Conservation (phyloP, 2,797 vertebrate genomes). For the Myotis myotis region DNA sequence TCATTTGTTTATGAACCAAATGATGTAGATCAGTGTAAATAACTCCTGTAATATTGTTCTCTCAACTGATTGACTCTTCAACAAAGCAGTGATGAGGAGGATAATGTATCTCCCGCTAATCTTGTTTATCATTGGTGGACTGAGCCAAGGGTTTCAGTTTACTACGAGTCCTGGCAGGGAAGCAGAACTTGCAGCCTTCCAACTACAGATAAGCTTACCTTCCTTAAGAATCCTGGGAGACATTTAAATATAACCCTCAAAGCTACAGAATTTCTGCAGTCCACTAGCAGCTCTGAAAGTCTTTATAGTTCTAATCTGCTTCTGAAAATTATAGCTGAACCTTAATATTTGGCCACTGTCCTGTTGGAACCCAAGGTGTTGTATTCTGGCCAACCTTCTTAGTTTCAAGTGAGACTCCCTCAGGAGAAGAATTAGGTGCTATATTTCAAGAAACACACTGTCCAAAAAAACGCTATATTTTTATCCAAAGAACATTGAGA, state of each 20-base stretch:
- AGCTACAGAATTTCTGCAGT: slow-evolving; percentile 68
- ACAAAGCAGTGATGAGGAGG: slow-evolving; percentile 77
- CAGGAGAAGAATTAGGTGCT: not conserved
- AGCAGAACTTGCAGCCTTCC: slow-evolving; percentile 70
- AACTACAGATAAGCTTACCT: slow-evolving; percentile 76
- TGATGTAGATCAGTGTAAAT: slow-evolving; percentile 80
- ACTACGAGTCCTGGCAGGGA: slow-evolving; percentile 79
- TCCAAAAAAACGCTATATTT: not conserved
- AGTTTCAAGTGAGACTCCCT: not conserved
- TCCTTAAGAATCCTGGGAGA: slow-evolving; percentile 76
- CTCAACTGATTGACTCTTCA: slow-evolving; percentile 75
- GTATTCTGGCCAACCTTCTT: not conserved
- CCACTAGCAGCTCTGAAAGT: slow-evolving; percentile 57
- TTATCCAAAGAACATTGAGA: not conserved
- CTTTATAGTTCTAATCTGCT: slow-evolving; percentile 77
- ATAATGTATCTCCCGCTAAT: slow-evolving; percentile 80
- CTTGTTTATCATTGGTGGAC: slow-evolving; percentile 79
- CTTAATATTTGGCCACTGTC: slow-evolving; percentile 51
- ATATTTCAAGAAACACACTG: not conserved
- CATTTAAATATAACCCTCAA: slow-evolving; percentile 76
- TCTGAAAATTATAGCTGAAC: slow-evolving; percentile 68
- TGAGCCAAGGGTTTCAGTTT: slow-evolving; percentile 77
- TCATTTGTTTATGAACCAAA: slow-evolving; percentile 80
- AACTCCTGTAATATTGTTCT: slow-evolving; percentile 79
- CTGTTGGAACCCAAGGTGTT: not conserved